phyloP scores from a whole-genome alignment of 1,140 invertebrate genomes.

The Aphaenogaster rudis region DNA sequence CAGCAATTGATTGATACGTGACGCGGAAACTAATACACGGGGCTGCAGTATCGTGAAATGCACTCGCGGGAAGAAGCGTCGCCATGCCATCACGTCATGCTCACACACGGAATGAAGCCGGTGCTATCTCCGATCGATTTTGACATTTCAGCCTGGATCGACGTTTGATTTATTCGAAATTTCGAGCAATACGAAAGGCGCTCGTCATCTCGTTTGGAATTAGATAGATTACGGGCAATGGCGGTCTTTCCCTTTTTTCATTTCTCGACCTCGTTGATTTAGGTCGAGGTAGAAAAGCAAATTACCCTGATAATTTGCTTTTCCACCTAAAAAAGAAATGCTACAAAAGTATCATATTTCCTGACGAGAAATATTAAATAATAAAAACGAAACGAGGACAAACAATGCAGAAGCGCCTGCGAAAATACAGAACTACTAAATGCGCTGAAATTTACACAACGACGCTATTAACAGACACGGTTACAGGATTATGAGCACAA shows the following conservation, averaged over 20 bases:
- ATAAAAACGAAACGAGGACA: background rate
- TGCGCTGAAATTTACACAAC: background rate
- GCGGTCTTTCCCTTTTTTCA: background rate
- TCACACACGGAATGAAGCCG: slow-evolving; percentile 20
- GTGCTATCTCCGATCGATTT: slow-evolving; percentile 15
- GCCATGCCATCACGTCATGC: slow-evolving; percentile 21
- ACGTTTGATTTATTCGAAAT: slow-evolving; percentile 44
- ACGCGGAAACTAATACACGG: slow-evolving; percentile 11
- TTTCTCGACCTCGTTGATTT: background rate
- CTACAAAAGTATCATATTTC: background rate
- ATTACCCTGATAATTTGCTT: background rate
- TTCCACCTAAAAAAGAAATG: background rate
- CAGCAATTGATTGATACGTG: slow-evolving; percentile 23
- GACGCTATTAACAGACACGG: background rate
- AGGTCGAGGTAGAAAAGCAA: background rate
- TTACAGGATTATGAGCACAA: background rate
- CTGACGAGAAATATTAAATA: background rate
- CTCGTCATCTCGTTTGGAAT: background rate
- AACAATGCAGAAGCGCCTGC: background rate
- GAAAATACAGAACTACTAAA: background rate
- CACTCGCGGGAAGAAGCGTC: slow-evolving; percentile 26
- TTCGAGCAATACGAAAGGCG: background rate
- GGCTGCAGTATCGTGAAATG: slow-evolving; percentile 21
- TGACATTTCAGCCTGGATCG: background rate
- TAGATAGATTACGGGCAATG: background rate